Evolutionary conservation across 2,113 vertebrate genomes (phyloP), one percentile per base, ranked within the genome.

Genomic region (Suricata suricatta): DNA sequence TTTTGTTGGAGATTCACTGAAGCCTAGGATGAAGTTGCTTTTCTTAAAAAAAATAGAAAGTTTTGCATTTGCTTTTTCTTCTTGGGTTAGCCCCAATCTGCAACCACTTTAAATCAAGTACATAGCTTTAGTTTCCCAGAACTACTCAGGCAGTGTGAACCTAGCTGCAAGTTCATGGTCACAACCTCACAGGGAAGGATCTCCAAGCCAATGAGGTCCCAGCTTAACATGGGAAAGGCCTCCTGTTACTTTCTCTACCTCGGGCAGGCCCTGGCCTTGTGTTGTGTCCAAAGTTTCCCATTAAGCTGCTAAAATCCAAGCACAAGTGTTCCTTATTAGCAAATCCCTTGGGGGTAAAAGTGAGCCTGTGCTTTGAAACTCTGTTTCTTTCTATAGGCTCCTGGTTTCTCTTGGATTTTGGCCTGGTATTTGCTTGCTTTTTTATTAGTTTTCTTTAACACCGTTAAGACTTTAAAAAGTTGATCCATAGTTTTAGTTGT

Each of bases 241-340:
- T 90, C 38, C 14, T 81, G 17, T 85, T 95, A 93, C 79, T 47
- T 94, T 88, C 72, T 95, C 66, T 44, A 91, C 66, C n/a, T 86
- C 80, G 66, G 47, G 50, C 82, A 71, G 84, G 50, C 23, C 50
- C 60, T 92, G 83, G 23, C 33, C 23, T 95, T 82, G 41, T 71
- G 92, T 80, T 92, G 31, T 86, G 83, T 93, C 81, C 72, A 74
- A 5, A 92, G 82, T 86, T 96, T 68, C 66, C 41, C 60, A 86
- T 50, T 81, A 81, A 92, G 35, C 64, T 31, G 25, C 60, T 86
- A 85, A 85, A 89, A 86, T 76, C 16, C 17, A 88, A 68, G 97
- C 82, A 92, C 93, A 93, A 72, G 11, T 97, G 84, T 97, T 97
- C 72, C 79, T 94, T 82, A 76, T 94, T 95, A 96, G 57, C 77